Conservation (phyloP, 2,888 invertebrate genomes). For the Sthenelais limicola region DNA sequence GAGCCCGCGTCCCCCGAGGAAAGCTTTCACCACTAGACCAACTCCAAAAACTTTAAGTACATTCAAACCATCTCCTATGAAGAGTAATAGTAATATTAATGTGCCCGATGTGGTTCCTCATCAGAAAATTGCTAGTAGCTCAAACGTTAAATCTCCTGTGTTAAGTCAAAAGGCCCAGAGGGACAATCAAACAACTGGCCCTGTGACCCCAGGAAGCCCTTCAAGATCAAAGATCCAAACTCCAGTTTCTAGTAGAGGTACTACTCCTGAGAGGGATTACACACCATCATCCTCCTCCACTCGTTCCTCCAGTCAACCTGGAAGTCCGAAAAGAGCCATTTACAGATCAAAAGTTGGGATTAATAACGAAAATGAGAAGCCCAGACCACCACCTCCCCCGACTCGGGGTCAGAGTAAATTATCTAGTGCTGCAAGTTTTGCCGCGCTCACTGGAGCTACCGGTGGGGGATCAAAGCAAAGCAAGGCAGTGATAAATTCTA, state of each 20-base stretch:
- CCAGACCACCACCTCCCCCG: constrained; percentile 5
- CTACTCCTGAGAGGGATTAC: constrained; percentile 22
- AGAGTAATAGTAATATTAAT: too few relatives aligned
- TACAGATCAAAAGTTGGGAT: neutral
- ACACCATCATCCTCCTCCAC: too few relatives aligned
- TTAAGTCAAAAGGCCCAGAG: neutral
- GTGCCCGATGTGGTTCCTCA: neutral
- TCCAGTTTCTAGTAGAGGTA: constrained; percentile 12
- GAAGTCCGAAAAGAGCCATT: constrained; percentile 6
- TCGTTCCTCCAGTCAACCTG: too few relatives aligned
- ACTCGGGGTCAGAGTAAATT: constrained; percentile 32
- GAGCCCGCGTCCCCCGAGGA: constrained; percentile 9
- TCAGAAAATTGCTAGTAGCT: neutral
- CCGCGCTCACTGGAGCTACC: neutral
- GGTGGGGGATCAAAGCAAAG: constrained; percentile 1
- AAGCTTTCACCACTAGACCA: constrained; percentile 7
- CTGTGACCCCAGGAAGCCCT: constrained; percentile 15
- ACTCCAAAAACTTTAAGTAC: neutral
- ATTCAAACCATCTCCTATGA: constrained; percentile 31
- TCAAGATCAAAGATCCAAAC: constrained; percentile 1
- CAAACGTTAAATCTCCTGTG: too few relatives aligned
- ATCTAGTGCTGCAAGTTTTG: constrained; percentile 21
- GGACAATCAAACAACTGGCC: neutral
- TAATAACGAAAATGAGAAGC: constrained; percentile 7
- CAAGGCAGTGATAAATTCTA: neutral